Base-by-base conservation (phyloP, 1,140 invertebrate species). In the Bombus ignitus region DNA sequence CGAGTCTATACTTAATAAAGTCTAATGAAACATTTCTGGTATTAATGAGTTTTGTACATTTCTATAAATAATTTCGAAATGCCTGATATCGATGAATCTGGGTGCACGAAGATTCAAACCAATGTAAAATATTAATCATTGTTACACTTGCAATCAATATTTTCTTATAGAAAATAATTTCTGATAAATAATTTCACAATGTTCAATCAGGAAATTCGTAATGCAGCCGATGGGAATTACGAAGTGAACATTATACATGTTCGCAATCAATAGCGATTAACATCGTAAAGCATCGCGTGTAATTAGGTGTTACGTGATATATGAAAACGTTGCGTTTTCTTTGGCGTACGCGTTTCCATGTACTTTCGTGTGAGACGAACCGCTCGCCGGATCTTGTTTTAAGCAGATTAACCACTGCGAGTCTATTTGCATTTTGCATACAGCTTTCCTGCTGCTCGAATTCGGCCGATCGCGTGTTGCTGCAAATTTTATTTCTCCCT, bases 401-500 rank as follows among this genome's bases (percentile, higher is more conserved):
- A 59, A 65, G 37, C 75, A 59, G 59, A 78, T 78, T 78, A 78
- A 44, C 13, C n/a, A 25, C 39, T 42, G 37, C 65, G 37, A 39
- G 32, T 35, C 42, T 70, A 70, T 68, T 80, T 80, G 78, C 78
- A 70, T 78, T n/a, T 68, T n/a, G 22, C 32, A 35, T 70, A 5
- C 4, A n/a, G 13, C 75, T n/a, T 57, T 25, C 44, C 37, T n/a
- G 25, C 25, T 5, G 8, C 25, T 13, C 10, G 15, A 44, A 25
- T 53, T 39, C 32, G 42, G 8, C 44, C 47, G 57, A 72, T 80
- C 37, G 68, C n/a, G 28, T 35, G 32, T 79, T 79, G 37, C 42
- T 72, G 83, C 77, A 73, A 80, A 85, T 72, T 85, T 85, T 71
- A 85, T 80, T 85, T 79, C 76, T 39, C 47, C 39, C 39, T 47